phyloP scores from a whole-genome alignment of 2,113 vertebrate genomes.

The Sphyrna mokarran region DNA sequence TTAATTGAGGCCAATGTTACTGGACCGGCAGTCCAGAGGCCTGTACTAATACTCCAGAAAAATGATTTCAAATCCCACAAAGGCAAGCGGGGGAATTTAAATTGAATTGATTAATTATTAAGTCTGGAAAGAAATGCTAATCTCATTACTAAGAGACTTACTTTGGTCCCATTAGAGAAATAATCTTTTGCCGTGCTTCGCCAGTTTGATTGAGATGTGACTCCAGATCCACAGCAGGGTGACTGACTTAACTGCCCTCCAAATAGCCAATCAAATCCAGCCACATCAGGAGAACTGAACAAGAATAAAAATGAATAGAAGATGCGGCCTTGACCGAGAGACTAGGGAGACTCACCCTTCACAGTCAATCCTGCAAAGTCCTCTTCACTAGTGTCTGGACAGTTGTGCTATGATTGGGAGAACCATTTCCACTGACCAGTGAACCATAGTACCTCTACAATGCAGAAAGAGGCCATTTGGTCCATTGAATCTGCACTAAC shows the following conservation, averaged over 20 bases:
- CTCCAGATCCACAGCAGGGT: not conserved
- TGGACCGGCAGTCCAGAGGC: too few relatives aligned
- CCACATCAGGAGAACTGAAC: not conserved
- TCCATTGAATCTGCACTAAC: too few relatives aligned
- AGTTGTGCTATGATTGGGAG: not conserved
- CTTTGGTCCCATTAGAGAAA: not conserved
- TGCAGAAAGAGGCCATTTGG: too few relatives aligned
- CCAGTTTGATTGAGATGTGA: not conserved
- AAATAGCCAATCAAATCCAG: not conserved
- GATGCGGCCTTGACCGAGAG: not conserved
- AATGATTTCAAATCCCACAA: too few relatives aligned
- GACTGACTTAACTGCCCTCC: not conserved
- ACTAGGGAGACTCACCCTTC: too few relatives aligned
- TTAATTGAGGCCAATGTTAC: too few relatives aligned
- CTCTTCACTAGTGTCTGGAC: not conserved
- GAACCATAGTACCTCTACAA: not conserved
- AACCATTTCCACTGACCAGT: not conserved
- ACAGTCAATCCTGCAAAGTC: not conserved
- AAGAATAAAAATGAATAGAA: not conserved
- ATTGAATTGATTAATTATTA: not conserved
- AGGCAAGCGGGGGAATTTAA: not conserved
- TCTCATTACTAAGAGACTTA: not conserved
- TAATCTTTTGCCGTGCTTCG: not conserved
- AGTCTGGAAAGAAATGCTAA: not conserved
- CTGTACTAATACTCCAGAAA: too few relatives aligned